Evolutionary conservation across 1,140 invertebrate genomes (phyloP).

Genomic region (Caenorhabditis brenneri): DNA sequence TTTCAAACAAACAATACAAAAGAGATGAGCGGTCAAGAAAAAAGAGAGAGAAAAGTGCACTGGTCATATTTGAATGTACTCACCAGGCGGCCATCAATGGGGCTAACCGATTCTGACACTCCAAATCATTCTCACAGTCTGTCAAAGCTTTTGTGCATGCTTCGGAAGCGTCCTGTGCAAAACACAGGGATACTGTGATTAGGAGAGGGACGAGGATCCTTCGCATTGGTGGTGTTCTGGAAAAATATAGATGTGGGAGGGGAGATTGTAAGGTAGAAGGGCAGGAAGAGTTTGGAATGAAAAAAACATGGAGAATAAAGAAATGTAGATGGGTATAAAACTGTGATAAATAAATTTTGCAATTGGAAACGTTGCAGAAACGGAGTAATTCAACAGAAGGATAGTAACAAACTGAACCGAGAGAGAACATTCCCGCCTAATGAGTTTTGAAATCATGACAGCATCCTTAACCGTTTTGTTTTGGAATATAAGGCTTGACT

Average conservation of each 20-base stretch:
- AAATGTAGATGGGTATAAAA: no score
- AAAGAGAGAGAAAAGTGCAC: not conserved
- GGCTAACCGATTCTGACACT: constrained; percentile 50
- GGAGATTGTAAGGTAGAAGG: no score
- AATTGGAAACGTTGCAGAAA: no score
- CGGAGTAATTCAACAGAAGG: no score
- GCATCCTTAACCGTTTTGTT: no score
- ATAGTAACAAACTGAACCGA: no score
- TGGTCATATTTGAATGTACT: not conserved
- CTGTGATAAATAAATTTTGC: not conserved
- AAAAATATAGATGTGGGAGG: no score
- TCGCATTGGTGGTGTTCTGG: not conserved
- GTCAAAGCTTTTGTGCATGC: constrained; percentile 46
- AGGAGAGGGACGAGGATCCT: not conserved
- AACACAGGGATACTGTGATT: not conserved
- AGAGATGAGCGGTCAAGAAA: not conserved
- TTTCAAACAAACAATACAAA: not conserved
- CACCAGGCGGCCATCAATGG: constrained; percentile 55
- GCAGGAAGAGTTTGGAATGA: no score
- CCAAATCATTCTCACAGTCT: constrained; percentile 51
- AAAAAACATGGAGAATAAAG: no score
- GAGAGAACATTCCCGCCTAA: no score
- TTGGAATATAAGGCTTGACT: no score
- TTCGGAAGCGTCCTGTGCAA: constrained; percentile 30
- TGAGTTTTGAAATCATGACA: no score